Conservation (phyloP, 2,888 invertebrate genomes). For the Apotomis betuletana region DNA sequence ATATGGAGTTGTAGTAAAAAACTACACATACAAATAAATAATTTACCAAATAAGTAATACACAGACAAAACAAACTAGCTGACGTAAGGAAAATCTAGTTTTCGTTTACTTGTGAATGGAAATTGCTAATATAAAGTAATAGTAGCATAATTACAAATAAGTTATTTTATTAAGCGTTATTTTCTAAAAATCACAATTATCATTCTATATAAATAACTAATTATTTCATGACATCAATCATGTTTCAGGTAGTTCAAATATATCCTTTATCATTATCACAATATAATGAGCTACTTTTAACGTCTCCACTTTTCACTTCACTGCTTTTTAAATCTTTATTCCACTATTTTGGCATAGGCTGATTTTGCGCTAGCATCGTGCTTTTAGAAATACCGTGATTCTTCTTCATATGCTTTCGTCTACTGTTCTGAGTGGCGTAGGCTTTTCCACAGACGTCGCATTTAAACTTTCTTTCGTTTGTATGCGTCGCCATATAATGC, state of each 20-base stretch:
- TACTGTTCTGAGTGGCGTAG: constrained; percentile 75
- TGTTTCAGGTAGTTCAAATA: too few species aligned
- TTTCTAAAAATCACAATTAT: neutral
- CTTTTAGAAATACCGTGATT: constrained; percentile 66
- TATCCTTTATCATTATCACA: too few species aligned
- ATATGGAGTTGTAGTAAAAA: neutral
- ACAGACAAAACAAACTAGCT: too few species aligned
- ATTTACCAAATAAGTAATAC: too few species aligned
- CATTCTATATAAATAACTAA: too few species aligned
- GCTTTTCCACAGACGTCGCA: constrained; percentile 85
- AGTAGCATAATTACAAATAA: neutral
- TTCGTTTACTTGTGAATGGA: neutral
- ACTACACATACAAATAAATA: neutral
- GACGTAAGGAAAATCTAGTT: neutral
- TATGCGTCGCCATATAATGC: constrained; percentile 78
- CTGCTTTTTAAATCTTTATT: too few species aligned
- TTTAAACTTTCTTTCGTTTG: constrained; percentile 81
- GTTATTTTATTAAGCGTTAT: neutral
- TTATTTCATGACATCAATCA: too few species aligned
- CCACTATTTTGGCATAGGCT: constrained; percentile 46
- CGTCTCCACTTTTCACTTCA: too few species aligned
- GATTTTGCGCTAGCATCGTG: constrained; percentile 44
- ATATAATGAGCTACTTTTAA: too few species aligned
- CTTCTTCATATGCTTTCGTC: constrained; percentile 75
- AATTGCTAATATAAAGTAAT: neutral